Evolutionary conservation across 2,797 vertebrate species (phyloP), one percentile per base, ranked within the genome.

Genomic region (Atherinosoma microstoma): DNA sequence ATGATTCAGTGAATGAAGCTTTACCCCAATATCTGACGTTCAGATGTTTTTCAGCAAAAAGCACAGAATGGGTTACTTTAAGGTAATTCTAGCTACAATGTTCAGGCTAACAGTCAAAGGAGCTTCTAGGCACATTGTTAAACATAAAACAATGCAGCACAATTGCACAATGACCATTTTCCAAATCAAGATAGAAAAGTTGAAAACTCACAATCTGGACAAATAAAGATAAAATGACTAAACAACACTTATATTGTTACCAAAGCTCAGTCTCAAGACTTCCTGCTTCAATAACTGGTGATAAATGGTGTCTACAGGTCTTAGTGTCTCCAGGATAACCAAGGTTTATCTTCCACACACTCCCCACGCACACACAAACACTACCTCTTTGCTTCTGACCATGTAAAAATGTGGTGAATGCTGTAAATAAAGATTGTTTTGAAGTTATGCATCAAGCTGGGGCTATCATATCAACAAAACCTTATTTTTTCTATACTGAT

Each of bases 71-170:
- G 15, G 65, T 84, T 85, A 80, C 83, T 80, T 76, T 59, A 58
- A 59, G 66, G 73, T 83, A 76, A 75, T 72, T 76, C 80, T 84
- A 84, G 83, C 83, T 92, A 89, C 83, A 80, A 12, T 42, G 76
- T 79, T 82, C 57, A 78, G 76, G 59, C 85, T 76, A 87, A 91
- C 87, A 86, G 80, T 89, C 88, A 67, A 74, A 79, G 73, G 79
- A 29, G 56, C 49, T 76, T 79, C 62, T 73, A 88, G 87, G 84
- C 87, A 89, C 80, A 83, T 82, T 16, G 76, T 79, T 64, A 24
- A 78, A 80, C 76, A 80, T 36, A 66, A 62, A 32, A 82, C 61
- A 64, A 36, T 27, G 22, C 61, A 54, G 76, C 58, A 69, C 40
- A 0, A 62, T 30, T 18, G 27, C n/a, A 64, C 56, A 58, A 24